Evolutionary conservation across 2,888 invertebrate genomes (phyloP), one percentile per base, ranked within the genome.

Genomic region (Eutolmus rufibarbis): DNA sequence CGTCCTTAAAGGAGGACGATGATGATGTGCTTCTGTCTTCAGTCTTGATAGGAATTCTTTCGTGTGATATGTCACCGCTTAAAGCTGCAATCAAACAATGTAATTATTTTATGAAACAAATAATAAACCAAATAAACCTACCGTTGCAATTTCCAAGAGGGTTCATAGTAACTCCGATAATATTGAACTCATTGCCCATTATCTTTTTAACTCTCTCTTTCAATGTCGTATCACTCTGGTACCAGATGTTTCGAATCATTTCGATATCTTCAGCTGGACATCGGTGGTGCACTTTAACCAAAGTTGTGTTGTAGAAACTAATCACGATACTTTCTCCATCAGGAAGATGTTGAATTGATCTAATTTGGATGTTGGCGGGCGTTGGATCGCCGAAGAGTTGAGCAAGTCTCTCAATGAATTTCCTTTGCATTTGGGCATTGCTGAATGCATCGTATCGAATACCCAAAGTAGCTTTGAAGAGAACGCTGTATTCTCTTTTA

Each of bases 241-340:
- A 95, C 89, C 97, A 94, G 90, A 96, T 94, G 86, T 94, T 94
- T 87, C 97, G 94, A 0, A 98, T 93, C 86, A 94, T 94, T 14
- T 95, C 95, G 88, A 98, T 96, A 90, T 96, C 96, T 76, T 95
- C 94, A 89, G 96, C 94, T 0, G 97, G 97, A 92, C 98, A 98
- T 82, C 94, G 91, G 89, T 92, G 91, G 88, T 92, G 91, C 4
- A 89, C 87, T 88, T 91, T 91, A 79, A 90, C 90, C 23, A 93
- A 89, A 9, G 97, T 96, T 76, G 95, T 96, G 92, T 98, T 98
- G 92, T 96, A 95, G 95, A 96, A 96, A 88, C 95, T 95, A 76
- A 96, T 95, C 88, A 96, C 94, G 16, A 96, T 96, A 34, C 95
- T 95, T 74, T 95, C 95, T 0, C 91, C 90, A 88, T 92, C 92